phyloP scores from a whole-genome alignment of 2,888 invertebrate species.

The Agonum fuliginosum region DNA sequence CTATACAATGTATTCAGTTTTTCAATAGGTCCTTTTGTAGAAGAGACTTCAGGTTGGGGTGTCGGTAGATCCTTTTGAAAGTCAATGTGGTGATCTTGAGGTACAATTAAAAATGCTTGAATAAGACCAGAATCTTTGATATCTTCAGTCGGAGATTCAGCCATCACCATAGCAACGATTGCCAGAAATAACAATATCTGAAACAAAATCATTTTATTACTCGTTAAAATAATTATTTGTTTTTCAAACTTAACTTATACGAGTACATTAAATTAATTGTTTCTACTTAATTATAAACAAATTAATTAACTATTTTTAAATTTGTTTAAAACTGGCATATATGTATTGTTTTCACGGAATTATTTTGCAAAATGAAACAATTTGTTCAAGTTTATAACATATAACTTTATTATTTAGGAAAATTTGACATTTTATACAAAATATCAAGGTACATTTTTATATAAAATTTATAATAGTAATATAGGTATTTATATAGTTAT shows the following conservation, averaged over 20 bases:
- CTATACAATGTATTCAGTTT: too few relatives aligned
- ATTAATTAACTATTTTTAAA: too few relatives aligned
- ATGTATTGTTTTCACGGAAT: constrained; percentile 14
- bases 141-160: too few relatives aligned
- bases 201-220: not conserved
- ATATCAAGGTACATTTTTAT: not conserved
- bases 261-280: too few relatives aligned
- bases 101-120: too few relatives aligned
- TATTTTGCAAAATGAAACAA: not conserved
- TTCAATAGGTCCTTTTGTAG: too few relatives aligned
- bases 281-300: too few relatives aligned
- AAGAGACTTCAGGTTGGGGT: too few relatives aligned
- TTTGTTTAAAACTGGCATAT: too few relatives aligned
- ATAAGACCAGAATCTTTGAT: too few relatives aligned
- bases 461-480: not conserved
- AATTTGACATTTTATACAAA: not conserved
- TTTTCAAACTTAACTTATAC: not conserved
- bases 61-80: too few relatives aligned
- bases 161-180: not conserved
- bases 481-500: not conserved
- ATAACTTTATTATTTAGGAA: not conserved
- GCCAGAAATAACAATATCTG: not conserved
- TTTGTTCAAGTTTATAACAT: constrained; percentile 5
- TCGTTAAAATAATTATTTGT: not conserved
- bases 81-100: too few relatives aligned